These are phyloP conservation scores for Rhabdomys dilectus DNA, from an alignment of 2,113 vertebrate species.

Conservation along the genomic window DNA sequence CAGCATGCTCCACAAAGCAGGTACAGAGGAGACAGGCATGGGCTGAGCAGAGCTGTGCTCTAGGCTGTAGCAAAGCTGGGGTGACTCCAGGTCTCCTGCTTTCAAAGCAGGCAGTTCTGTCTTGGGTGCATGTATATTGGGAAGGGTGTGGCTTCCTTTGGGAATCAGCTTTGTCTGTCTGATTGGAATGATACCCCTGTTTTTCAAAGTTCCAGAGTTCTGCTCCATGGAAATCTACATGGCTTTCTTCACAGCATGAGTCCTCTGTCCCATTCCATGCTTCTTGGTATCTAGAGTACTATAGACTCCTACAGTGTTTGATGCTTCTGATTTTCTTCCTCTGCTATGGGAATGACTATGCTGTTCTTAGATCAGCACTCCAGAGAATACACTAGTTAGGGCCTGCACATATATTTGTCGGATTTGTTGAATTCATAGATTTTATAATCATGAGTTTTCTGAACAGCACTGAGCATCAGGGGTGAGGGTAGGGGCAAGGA, in stretches of 20 bases:
- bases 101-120: no score
- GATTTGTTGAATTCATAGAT: neutral
- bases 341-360: fast-evolving
- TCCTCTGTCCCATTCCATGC: neutral
- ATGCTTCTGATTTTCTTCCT: neutral
- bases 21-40: neutral
- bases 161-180: neutral
- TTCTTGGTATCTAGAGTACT: neutral
- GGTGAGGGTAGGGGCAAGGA: neutral
- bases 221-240: neutral
- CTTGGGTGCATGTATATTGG: neutral
- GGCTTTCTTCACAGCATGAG: neutral
- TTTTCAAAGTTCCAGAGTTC: neutral
- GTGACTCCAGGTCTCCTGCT: neutral
- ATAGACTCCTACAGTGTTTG: fast-evolving
- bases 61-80: neutral
- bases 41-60: neutral
- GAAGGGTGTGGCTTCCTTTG: neutral
- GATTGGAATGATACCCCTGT: neutral
- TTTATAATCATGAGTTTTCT: neutral
- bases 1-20: neutral
- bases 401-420: fast-evolving
- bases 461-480: neutral
- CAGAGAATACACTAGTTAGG: neutral
- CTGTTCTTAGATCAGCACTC: neutral